Conservation (phyloP, 1,140 invertebrate species). For the Trachymyrmex septentrionalis region DNA sequence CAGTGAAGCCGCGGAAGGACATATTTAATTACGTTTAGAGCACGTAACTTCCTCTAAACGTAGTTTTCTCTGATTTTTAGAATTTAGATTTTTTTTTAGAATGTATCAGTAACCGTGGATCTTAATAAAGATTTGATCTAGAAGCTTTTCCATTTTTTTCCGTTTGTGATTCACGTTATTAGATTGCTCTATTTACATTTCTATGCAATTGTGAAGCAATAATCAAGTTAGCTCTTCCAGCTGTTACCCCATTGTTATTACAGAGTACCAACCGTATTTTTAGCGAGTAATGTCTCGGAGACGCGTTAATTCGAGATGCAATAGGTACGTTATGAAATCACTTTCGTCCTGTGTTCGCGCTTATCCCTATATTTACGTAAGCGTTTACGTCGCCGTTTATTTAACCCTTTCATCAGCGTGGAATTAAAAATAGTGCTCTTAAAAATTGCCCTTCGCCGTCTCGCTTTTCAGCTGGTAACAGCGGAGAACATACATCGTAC, state of each 20-base stretch:
- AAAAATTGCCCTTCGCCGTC: background rate
- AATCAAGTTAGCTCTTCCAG: background rate
- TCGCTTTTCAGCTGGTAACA: background rate
- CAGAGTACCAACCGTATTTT: slow-evolving; percentile 9
- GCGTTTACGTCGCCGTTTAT: slow-evolving; percentile 23
- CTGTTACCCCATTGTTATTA: background rate
- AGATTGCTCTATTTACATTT: too few species aligned
- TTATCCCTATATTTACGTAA: slow-evolving; percentile 31
- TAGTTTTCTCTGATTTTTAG: background rate
- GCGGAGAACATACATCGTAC: background rate
- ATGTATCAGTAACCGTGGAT: background rate
- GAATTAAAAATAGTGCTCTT: slow-evolving; percentile 17
- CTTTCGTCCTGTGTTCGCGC: background rate
- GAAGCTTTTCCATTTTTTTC: background rate
- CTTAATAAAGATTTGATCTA: background rate
- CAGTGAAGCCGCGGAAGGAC: slow-evolving; percentile 2
- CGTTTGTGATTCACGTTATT: background rate
- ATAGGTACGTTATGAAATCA: slow-evolving; percentile 22
- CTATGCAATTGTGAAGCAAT: slow-evolving; percentile 7
- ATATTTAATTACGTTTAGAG: slow-evolving; percentile 29
- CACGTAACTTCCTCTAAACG: background rate
- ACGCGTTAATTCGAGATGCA: slow-evolving; percentile 18
- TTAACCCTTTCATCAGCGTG: background rate
- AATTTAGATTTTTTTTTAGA: background rate
- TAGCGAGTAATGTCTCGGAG: background rate